Evolutionary conservation across 1,140 invertebrate species (phyloP).

Genomic region (Halictus rubicundus): DNA sequence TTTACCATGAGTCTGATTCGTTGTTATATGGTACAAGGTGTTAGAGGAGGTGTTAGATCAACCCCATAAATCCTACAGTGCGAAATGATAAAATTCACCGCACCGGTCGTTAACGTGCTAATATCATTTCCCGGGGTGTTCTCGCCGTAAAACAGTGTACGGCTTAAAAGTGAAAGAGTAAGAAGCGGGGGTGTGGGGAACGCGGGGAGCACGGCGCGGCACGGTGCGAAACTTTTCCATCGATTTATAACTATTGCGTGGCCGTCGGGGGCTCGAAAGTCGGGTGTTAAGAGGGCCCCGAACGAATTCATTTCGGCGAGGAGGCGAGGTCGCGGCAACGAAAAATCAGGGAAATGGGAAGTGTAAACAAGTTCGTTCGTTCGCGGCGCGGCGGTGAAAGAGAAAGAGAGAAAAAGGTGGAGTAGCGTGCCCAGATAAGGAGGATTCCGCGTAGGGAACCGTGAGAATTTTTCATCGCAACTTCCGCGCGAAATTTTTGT

Average conservation of each 20-base stretch:
- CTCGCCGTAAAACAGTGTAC: too few species aligned
- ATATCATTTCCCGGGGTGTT: too few species aligned
- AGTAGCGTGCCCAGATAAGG: constrained; percentile 29
- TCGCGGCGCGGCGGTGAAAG: too few species aligned
- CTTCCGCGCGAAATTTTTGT: constrained; percentile 21
- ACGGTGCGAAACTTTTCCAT: constrained; percentile 25
- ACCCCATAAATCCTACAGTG: too few species aligned
- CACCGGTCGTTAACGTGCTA: too few species aligned
- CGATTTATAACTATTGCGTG: constrained; percentile 37
- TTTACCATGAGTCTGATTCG: too few species aligned
- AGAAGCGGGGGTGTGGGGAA: too few species aligned
- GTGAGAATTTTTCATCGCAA: constrained; percentile 59
- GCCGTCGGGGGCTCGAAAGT: constrained; percentile 1
- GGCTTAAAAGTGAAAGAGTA: too few species aligned
- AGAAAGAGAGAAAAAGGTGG: neutral
- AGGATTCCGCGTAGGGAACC: constrained; percentile 41
- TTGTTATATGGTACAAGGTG: too few species aligned
- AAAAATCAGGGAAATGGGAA: constrained; percentile 57
- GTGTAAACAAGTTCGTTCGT: constrained; percentile 40
- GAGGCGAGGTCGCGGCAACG: constrained; percentile 15
- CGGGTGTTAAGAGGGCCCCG: neutral
- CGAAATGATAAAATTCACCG: too few species aligned
- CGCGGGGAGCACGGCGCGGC: too few species aligned
- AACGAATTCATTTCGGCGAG: constrained; percentile 48
- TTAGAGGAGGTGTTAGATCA: too few species aligned